Percentiles rank a stretch among this genome's conserved stretches.
phyloP scores from a whole-genome alignment of 1,140 invertebrate genomes.

The Philaenus spumarius region DNA sequence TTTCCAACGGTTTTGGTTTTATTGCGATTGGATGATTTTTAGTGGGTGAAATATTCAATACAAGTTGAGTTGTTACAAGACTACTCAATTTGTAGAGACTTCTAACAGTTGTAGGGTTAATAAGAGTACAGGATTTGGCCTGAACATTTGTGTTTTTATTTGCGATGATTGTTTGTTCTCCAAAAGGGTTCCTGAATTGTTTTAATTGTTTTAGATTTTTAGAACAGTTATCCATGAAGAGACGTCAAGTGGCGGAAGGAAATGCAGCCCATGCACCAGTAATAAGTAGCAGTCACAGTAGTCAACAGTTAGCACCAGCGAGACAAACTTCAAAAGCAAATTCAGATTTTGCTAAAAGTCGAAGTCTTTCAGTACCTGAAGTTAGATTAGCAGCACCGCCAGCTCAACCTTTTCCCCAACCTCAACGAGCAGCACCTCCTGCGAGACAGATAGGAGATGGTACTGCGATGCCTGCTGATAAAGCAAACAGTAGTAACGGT shows the following conservation, averaged over 20 bases:
- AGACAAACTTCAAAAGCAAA: not conserved
- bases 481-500: not conserved
- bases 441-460: too few species aligned
- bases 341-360: not conserved
- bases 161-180: too few species aligned
- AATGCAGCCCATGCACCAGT: slow-evolving; percentile 30
- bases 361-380: slow-evolving; percentile 13
- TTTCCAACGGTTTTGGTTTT: too few species aligned
- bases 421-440: too few species aligned
- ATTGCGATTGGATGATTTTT: too few species aligned
- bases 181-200: too few species aligned
- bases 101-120: too few species aligned
- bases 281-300: slow-evolving; percentile 32
- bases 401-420: slow-evolving; percentile 10
- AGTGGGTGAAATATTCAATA: too few species aligned
- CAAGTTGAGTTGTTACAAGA: too few species aligned
- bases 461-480: too few species aligned
- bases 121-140: not conserved
- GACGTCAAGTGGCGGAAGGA: slow-evolving; percentile 60
- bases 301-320: slow-evolving; percentile 28
- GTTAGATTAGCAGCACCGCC: slow-evolving; percentile 2
- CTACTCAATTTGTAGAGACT: not conserved
- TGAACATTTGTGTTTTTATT: not conserved
- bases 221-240: slow-evolving; percentile 61
- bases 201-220: slow-evolving; percentile 53